phyloP scores from a whole-genome alignment of 37 sponge, comb jelly and placozoan genomes.

The Geodia barretti region DNA sequence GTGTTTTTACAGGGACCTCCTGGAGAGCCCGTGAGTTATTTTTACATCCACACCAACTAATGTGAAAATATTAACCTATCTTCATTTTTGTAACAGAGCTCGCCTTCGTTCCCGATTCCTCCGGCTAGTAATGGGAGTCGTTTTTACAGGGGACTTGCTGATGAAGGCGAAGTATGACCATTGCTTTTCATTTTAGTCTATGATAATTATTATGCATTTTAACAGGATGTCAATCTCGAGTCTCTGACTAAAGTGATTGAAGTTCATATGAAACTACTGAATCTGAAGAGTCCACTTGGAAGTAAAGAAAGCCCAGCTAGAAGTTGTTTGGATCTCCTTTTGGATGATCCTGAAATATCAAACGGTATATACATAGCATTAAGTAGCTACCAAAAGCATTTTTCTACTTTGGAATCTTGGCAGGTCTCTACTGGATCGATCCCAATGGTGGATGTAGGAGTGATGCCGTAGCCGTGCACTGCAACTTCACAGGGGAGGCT shows the following conservation, averaged over 20 bases:
- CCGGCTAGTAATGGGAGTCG: neutral
- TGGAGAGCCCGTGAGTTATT: conserved; percentile 62
- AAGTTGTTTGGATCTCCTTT: conserved; percentile 56
- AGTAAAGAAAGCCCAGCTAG: conserved; percentile 56
- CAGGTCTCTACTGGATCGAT: conserved; percentile 80
- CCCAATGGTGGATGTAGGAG: conserved; percentile 79
- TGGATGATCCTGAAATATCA: conserved; percentile 33
- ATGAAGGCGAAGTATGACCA: conserved; percentile 23
- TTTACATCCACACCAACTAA: neutral
- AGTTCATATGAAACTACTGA: conserved; percentile 56
- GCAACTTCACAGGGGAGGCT: conserved; percentile 53
- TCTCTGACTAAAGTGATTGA: conserved; percentile 44
- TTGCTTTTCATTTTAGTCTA: too few species aligned
- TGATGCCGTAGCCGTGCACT: conserved; percentile 73
- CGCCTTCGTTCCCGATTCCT: conserved; percentile 8
- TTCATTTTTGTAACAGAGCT: neutral
- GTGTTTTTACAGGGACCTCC: conserved; percentile 57
- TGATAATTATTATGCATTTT: too few species aligned
- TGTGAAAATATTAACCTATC: neutral
- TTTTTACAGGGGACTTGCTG: conserved; percentile 36
- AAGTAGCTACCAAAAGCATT: neutral
- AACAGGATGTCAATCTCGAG: conserved; percentile 37
- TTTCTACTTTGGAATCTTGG: neutral
- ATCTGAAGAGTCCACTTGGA: conserved; percentile 52
- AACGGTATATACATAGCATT: conserved; percentile 31